Evolutionary conservation across 2,888 invertebrate species (phyloP).

Genomic region (Psylliodes chrysocephalus): DNA sequence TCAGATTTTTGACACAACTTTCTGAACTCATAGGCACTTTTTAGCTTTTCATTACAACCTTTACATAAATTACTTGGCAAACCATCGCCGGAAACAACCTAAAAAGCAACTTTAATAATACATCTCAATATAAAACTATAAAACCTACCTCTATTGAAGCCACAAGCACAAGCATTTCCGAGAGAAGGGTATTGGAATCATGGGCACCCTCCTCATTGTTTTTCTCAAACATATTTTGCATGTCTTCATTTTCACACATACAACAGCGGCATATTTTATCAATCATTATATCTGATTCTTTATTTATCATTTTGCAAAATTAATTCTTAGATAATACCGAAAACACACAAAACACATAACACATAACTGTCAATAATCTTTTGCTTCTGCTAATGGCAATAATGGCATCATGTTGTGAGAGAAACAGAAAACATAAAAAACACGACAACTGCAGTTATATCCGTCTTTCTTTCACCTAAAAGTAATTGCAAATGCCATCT

Average conservation of each 20-base stretch:
- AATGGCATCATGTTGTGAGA: slow-evolving; percentile 3
- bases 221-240: slow-evolving; percentile 61
- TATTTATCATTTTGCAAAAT: slow-evolving; percentile 53
- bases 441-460: not conserved
- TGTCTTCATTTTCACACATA: slow-evolving; percentile 58
- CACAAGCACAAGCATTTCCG: slow-evolving; percentile 63
- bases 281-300: slow-evolving; percentile 54
- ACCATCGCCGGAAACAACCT: slow-evolving; percentile 60
- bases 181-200: slow-evolving; percentile 56
- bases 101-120: slow-evolving; percentile 32
- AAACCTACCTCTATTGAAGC: slow-evolving; percentile 60
- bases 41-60: slow-evolving; percentile 60
- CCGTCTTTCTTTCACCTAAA: not conserved
- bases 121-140: slow-evolving; percentile 6
- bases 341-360: slow-evolving; percentile 31
- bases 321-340: slow-evolving; percentile 25
- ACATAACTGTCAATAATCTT: slow-evolving; percentile 28
- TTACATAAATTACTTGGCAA: slow-evolving; percentile 60
- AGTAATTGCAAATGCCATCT: not conserved
- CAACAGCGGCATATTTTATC: slow-evolving; percentile 64
- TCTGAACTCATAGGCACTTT: slow-evolving; percentile 61
- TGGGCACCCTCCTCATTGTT: slow-evolving; percentile 49
- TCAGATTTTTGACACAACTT: slow-evolving; percentile 63
- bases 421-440: not conserved
- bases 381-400: slow-evolving; percentile 9